Evolutionary conservation across 1,140 invertebrate genomes (phyloP).

Genomic region (Pseudobourletiella spinata): DNA sequence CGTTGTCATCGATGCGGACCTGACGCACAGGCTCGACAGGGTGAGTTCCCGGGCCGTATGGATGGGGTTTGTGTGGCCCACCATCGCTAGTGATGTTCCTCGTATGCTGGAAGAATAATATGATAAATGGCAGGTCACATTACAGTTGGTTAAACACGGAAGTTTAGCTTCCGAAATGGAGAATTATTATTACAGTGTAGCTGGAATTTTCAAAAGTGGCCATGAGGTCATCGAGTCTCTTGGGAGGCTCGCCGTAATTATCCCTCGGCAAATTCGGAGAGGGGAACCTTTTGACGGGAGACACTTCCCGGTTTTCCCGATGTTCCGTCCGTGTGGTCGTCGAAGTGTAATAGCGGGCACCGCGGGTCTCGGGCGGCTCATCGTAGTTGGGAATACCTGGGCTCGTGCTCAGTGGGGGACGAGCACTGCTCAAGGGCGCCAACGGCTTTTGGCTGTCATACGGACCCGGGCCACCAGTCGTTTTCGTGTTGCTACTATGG

Average conservation of each 20-base stretch:
- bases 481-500: conserved; percentile 1
- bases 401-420: conserved; percentile 5
- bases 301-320: conserved; percentile 21
- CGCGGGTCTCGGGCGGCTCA: conserved; percentile 21
- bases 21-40: conserved; percentile 15
- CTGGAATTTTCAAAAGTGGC: conserved; percentile 54
- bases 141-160: too few species aligned
- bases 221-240: conserved; percentile 68
- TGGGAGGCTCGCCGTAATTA: conserved; percentile 51
- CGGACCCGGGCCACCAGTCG: too few species aligned
- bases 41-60: conserved; percentile 30
- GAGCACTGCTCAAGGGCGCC: not conserved
- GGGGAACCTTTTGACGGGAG: conserved; percentile 34
- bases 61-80: conserved; percentile 26
- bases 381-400: conserved; percentile 25
- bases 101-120: too few species aligned
- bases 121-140: too few species aligned
- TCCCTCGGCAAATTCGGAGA: conserved; percentile 39
- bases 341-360: conserved; percentile 26
- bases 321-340: conserved; percentile 29
- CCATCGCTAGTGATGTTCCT: conserved; percentile 20
- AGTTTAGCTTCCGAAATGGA: too few species aligned
- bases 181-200: conserved; percentile 9
- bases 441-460: too few species aligned
- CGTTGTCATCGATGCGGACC: conserved; percentile 30